Evolutionary conservation across 2,797 vertebrate genomes (phyloP).

Genomic region (Acipenser ruthenus): DNA sequence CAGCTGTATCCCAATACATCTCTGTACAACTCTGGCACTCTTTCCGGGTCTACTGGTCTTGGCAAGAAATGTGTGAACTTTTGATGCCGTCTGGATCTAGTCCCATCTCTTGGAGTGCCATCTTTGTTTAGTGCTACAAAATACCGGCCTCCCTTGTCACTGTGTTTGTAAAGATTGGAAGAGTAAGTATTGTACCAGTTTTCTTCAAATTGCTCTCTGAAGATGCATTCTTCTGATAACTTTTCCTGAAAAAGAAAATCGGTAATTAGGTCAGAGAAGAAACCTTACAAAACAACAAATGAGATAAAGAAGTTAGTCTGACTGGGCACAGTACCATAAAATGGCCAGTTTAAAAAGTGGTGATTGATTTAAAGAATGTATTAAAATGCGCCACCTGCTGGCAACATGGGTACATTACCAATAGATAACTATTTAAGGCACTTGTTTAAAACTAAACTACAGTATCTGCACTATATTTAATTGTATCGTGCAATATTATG

Average conservation of each 20-base stretch:
- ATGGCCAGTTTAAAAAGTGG: too few relatives aligned
- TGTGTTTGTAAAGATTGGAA: conserved; percentile 89
- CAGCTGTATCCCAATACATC: conserved; percentile 85
- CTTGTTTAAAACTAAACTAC: too few relatives aligned
- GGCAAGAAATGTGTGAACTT: conserved; percentile 97
- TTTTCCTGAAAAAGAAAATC: conserved; percentile 66
- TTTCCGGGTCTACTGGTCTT: conserved; percentile 88
- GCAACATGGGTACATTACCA: too few relatives aligned
- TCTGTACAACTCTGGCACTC: conserved; percentile 88
- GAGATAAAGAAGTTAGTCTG: too few relatives aligned
- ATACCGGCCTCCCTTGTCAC: conserved; percentile 80
- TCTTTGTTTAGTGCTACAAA: conserved; percentile 97
- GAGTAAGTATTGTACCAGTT: conserved; percentile 99
- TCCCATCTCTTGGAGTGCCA: conserved; percentile 85
- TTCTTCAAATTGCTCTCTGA: conserved; percentile 96
- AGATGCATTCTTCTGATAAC: conserved; percentile 88
- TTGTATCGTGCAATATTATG: too few relatives aligned
- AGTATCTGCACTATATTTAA: too few relatives aligned
- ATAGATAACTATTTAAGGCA: too few relatives aligned
- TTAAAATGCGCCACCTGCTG: too few relatives aligned
- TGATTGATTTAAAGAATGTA: too few relatives aligned
- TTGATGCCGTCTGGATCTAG: conserved; percentile 90
- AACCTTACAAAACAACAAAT: not conserved
- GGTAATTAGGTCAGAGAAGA: not conserved
- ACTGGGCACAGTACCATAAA: too few relatives aligned